These are phyloP conservation scores for Gavia stellata DNA, from an alignment of 2,113 vertebrate genomes.

Conservation along the genomic window DNA sequence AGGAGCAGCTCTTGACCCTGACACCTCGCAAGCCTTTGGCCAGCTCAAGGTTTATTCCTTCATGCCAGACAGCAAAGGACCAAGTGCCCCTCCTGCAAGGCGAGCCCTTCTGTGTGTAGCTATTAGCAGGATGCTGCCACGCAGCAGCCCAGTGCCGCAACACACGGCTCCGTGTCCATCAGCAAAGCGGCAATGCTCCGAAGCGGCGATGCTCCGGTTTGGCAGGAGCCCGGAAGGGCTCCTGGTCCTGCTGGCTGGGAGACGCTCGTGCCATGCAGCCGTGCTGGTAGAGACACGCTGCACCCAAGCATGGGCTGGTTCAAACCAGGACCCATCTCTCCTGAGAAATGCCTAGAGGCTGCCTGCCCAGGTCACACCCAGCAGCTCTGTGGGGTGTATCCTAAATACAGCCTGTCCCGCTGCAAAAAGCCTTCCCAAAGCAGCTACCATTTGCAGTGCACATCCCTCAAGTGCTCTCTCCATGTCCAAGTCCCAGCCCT, in stretches of 20 bases:
- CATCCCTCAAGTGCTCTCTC: not conserved
- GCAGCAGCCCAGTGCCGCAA: not conserved
- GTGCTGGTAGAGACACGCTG: not conserved
- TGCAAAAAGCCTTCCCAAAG: not conserved
- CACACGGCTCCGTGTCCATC: accelerated
- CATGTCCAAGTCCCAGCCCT: accelerated
- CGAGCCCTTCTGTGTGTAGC: not conserved
- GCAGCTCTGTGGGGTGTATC: not conserved
- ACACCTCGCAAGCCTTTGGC: not conserved
- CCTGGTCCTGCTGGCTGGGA: not conserved
- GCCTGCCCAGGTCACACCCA: not conserved
- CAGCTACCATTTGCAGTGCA: accelerated
- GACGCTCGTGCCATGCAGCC: accelerated
- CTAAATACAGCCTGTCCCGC: not conserved
- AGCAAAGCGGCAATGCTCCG: accelerated
- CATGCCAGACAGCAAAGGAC: not conserved
- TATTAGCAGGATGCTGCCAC: accelerated
- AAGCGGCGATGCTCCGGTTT: not conserved
- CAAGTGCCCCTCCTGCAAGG: not conserved
- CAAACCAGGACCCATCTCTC: not conserved
- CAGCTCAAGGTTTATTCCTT: not conserved
- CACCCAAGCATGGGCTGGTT: too few relatives aligned
- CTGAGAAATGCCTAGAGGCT: accelerated
- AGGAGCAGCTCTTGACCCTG: not conserved
- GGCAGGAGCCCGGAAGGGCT: not conserved